A percentile compares a stretch with the other conserved stretches of the same genome.
Evolutionary conservation across 2,797 vertebrate genomes (phyloP).

Genomic region (Dendrocincla tyrannina): DNA sequence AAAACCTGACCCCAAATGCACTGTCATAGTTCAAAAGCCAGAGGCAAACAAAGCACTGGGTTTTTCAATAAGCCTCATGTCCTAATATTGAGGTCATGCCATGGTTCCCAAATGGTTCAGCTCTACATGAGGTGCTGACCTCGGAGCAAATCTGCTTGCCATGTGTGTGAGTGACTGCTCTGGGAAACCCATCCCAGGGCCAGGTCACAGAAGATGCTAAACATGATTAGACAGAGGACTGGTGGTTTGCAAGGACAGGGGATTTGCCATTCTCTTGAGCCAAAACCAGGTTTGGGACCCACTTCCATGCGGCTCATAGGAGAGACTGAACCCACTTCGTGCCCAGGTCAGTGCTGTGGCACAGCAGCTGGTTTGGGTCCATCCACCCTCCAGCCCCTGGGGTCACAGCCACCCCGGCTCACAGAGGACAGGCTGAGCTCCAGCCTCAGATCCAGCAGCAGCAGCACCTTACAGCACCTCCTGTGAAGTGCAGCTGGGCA

Average conservation of each 20-base stretch:
- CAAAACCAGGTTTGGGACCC: not conserved
- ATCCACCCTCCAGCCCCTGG: rapidly evolving
- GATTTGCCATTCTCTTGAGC: not conserved
- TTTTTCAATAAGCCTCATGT: not conserved
- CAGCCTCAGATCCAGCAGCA: not conserved
- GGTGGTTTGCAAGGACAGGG: not conserved
- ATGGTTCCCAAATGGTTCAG: not conserved
- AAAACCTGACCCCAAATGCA: not conserved
- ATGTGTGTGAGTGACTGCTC: not conserved
- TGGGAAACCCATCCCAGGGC: not conserved
- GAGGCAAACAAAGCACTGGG: not conserved
- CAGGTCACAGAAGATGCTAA: not conserved
- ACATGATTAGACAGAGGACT: not conserved
- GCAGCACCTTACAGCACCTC: not conserved
- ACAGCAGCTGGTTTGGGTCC: not conserved
- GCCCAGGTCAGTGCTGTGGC: not conserved
- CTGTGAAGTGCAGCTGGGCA: not conserved
- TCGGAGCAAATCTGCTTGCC: rapidly evolving
- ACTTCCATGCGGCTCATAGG: not conserved
- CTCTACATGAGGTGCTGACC: not conserved
- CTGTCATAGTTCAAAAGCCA: not conserved
- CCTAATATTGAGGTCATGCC: not conserved
- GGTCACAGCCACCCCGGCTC: not conserved
- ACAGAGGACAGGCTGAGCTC: not conserved
- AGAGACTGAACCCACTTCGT: not conserved